A percentile compares a stretch with the other conserved stretches of the same genome.
Conservation (phyloP, 2,888 invertebrate genomes). For the Eledone cirrhosa region DNA sequence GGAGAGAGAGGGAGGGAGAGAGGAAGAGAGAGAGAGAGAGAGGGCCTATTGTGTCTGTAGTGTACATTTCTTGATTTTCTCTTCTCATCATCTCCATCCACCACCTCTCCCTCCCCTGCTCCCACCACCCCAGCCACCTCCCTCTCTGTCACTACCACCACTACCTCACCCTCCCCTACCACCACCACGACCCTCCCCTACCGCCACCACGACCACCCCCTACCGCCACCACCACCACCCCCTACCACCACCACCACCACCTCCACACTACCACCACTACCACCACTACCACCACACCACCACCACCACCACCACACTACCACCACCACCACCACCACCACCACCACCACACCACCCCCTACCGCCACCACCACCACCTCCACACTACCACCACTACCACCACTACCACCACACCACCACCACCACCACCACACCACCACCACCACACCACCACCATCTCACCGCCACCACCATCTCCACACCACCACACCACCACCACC, state of each 20-base stretch:
- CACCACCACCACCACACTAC: no score
- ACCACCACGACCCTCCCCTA: not conserved
- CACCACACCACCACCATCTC: not conserved
- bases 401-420: not conserved
- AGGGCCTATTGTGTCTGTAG: no score
- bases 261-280: no score
- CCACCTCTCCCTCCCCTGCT: not conserved
- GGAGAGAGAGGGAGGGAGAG: no score
- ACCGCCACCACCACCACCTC: accelerated
- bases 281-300: no score
- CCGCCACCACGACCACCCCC: not conserved
- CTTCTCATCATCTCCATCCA: not conserved
- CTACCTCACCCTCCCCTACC: no score
- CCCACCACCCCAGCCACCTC: not conserved
- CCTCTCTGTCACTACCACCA: not conserved
- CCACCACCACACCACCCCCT: not conserved
- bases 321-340: not conserved
- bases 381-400: no score
- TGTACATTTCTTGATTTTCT: no score
- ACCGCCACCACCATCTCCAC: not conserved
- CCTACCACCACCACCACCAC: not conserved
- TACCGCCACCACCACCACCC: accelerated
- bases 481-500: no score
- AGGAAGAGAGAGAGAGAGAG: no score
- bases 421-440: not conserved